phyloP scores from a whole-genome alignment of 2,113 vertebrate species.

The Numida meleagris region DNA sequence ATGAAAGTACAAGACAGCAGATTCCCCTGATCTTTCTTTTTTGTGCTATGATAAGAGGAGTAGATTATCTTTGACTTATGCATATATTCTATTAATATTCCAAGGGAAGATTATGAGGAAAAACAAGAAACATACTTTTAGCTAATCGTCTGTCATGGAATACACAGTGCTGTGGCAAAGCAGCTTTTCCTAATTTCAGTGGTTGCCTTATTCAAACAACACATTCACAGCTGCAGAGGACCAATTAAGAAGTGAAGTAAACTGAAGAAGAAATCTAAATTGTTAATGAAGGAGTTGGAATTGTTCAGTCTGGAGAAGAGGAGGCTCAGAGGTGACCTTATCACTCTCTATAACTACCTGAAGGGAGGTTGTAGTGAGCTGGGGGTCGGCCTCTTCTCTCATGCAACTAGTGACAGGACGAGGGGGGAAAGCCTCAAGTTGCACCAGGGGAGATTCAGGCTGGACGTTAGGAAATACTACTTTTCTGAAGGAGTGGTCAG shows the following conservation, averaged over 20 bases:
- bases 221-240: not conserved
- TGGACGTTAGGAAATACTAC: too few relatives aligned
- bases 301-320: too few relatives aligned
- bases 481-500: too few relatives aligned
- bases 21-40: not conserved
- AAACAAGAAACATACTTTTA: not conserved
- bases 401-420: too few relatives aligned
- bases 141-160: not conserved
- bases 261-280: not conserved
- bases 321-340: too few relatives aligned
- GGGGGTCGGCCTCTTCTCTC: too few relatives aligned
- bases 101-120: not conserved
- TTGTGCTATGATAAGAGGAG: not conserved
- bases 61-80: not conserved
- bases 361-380: too few relatives aligned
- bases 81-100: not conserved
- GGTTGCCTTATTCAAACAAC: not conserved
- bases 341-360: too few relatives aligned
- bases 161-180: not conserved
- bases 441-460: too few relatives aligned
- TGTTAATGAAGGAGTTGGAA: too few relatives aligned
- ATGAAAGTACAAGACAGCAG: not conserved
- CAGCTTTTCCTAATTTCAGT: not conserved
- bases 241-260: not conserved
- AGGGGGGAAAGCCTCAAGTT: too few relatives aligned